phyloP scores from a whole-genome alignment of 2,797 vertebrate species.

The Lerista edwardsae region DNA sequence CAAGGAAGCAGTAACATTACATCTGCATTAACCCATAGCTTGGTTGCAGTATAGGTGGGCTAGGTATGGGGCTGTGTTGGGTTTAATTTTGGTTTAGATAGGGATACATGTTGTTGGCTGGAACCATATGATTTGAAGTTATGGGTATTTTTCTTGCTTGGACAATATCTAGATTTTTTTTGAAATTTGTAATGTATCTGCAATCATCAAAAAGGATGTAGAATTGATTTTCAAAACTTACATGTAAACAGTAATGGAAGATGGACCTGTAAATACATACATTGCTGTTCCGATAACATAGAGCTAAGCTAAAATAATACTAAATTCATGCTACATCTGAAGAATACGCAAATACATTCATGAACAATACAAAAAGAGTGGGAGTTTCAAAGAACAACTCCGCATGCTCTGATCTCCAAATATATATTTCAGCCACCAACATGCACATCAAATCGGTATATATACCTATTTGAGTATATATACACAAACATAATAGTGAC shows the following conservation, averaged over 20 bases:
- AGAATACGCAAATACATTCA: constrained; percentile 1
- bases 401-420: constrained; percentile 1
- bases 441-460: constrained; percentile 15
- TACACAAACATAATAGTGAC: neutral
- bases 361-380: neutral
- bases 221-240: neutral
- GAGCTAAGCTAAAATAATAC: neutral
- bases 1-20: neutral
- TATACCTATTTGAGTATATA: neutral
- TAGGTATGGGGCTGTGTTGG: too few relatives aligned
- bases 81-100: neutral
- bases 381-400: neutral
- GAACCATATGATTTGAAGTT: neutral
- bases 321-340: constrained; percentile 9
- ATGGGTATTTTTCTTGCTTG: neutral
- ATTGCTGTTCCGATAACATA: neutral
- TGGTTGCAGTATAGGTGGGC: neutral
- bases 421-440: constrained; percentile 4
- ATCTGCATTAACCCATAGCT: neutral
- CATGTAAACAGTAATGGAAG: neutral
- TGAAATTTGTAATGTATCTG: neutral
- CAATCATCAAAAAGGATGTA: neutral
- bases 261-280: neutral
- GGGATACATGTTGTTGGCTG: neutral
- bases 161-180: neutral